phyloP scores from a whole-genome alignment of 2,888 invertebrate species.

The Lasioglossum calceatum region DNA sequence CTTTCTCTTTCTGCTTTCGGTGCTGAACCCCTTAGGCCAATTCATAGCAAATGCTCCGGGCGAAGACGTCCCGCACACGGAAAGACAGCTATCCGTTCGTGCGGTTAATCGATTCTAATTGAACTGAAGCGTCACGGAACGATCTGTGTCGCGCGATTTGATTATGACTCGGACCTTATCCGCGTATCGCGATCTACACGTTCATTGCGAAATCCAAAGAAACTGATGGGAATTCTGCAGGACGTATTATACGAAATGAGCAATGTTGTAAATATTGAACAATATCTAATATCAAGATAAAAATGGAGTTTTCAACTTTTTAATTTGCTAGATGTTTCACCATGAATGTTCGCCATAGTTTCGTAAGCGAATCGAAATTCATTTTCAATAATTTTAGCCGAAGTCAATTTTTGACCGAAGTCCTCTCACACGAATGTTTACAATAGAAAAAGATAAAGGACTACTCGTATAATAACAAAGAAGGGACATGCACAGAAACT shows the following conservation, averaged over 20 bases:
- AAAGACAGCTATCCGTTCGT: constrained; percentile 8
- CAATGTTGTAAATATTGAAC: neutral
- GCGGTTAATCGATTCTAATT: constrained; percentile 34
- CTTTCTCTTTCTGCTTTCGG: neutral
- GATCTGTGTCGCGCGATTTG: neutral
- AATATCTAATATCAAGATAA: neutral
- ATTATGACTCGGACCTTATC: constrained; percentile 11
- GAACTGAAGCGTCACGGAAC: constrained; percentile 29
- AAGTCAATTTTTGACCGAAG: no score
- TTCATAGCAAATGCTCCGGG: neutral
- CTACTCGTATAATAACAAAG: no score
- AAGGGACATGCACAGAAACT: no score
- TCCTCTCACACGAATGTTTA: no score
- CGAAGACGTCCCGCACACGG: neutral
- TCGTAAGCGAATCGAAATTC: no score
- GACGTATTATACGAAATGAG: neutral
- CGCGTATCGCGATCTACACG: neutral
- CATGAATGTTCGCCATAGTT: no score
- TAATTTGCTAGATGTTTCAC: neutral
- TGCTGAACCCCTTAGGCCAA: neutral
- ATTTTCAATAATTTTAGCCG: no score
- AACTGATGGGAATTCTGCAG: neutral
- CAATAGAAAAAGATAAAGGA: no score
- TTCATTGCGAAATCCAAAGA: neutral
- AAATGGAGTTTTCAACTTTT: neutral